A percentile compares a stretch with the other conserved stretches of the same genome.
These are phyloP conservation scores for Etheostoma perlongum DNA, from an alignment of 2,797 vertebrate genomes.

Conservation along the genomic window DNA sequence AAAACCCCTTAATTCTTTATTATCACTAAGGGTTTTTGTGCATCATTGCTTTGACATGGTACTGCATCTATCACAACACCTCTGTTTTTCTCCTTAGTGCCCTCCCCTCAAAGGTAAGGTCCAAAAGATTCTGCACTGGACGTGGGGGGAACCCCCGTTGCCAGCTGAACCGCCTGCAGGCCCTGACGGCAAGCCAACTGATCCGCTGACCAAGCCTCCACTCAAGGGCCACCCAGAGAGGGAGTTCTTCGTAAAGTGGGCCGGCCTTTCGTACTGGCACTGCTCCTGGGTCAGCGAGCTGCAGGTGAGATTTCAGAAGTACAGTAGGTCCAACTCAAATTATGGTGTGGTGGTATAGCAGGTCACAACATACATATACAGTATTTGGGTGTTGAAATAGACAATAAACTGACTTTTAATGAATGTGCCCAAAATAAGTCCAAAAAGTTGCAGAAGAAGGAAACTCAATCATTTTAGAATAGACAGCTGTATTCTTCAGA, in stretches of 20 bases:
- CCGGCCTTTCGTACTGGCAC: slow-evolving; percentile 97
- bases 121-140: slow-evolving; percentile 96
- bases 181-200: slow-evolving; percentile 76
- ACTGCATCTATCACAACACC: background rate
- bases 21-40: no score
- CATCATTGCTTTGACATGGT: background rate
- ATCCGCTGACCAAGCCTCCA: slow-evolving; percentile 83
- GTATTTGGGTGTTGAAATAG: no score
- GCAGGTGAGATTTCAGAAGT: slow-evolving; percentile 87
- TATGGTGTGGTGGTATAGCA: no score
- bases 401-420: no score
- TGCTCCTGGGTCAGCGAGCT: slow-evolving; percentile 99
- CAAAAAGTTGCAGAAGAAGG: no score
- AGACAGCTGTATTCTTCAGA: no score
- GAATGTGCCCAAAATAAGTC: no score
- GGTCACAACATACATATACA: no score
- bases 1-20: background rate
- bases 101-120: slow-evolving; percentile 97
- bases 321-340: slow-evolving; percentile 10
- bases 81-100: slow-evolving; percentile 82
- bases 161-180: slow-evolving; percentile 71
- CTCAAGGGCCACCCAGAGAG: slow-evolving; percentile 94
- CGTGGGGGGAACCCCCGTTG: slow-evolving; percentile 92
- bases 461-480: no score
- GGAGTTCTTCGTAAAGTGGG: slow-evolving; percentile 98